Base-by-base conservation (phyloP, 1,140 invertebrate genomes). In the Drosophila willistoni region DNA sequence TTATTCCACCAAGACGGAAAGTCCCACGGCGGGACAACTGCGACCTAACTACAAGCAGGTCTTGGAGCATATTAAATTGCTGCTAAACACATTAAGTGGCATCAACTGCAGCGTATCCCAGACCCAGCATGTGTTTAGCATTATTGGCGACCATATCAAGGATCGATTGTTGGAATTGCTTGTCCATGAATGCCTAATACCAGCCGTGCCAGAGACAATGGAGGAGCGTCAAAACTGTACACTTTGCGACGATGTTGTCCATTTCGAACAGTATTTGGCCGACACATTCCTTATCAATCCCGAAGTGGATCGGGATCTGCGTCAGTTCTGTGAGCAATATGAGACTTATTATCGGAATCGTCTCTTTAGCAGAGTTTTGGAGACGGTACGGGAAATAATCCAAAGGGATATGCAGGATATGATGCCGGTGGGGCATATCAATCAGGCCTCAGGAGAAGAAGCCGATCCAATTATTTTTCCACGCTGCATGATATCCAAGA, bases 361-460 rank as follows among this genome's bases (percentile, higher is more conserved):
- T 91, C 95, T 96, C 63, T 95, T 96, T 79, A 94, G 96, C 79
- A 94, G 95, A 64, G 95, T 97, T 54, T 83, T 97, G 25, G 94
- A 94, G 33, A 94, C 93, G 73, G 96, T 97, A 0, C 93, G 95
- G 47, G 93, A 93, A 71, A 95, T 98, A 22, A 96, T 98, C 93
- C 95, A 95, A 64, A 95, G 96, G 83, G 96, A 98, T 92, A 93
- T 98, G 34, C 96, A 97, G 89, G 94, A 96, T 68, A 96, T 96
- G 59, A 94, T 95, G 62, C 94, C 94, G 72, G 93, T 95, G 77
- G 94, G 93, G 2, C 92, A 93, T 1, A 93, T 93, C 59, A 93
- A 79, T 64, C 83, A 92, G 6, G 77, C 92, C 1, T 85, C 91
- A 3, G 76, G 89, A 0, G 82, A 79, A 19, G 47, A 68, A 13